phyloP scores from a whole-genome alignment of 2,888 invertebrate genomes.

The Mythimna albipuncta region DNA sequence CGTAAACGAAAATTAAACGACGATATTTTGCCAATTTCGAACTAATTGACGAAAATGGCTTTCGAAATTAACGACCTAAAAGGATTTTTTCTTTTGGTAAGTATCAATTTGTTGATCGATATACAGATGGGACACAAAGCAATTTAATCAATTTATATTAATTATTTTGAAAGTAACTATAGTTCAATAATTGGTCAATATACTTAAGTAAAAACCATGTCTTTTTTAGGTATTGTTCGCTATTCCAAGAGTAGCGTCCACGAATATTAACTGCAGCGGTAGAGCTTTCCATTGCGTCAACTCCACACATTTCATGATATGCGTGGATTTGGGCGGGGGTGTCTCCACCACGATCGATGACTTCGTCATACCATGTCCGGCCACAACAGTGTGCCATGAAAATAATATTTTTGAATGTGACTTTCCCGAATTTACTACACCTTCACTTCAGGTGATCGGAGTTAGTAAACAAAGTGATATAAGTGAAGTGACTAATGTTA shows the following conservation, averaged over 20 bases:
- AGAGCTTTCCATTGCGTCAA: conserved; percentile 87
- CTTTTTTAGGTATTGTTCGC: conserved; percentile 75
- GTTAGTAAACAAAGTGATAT: conserved; percentile 46
- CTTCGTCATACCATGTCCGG: conserved; percentile 82
- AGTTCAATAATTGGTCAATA: not conserved
- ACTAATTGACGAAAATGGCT: conserved; percentile 73
- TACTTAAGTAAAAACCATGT: conserved; percentile 1
- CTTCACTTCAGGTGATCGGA: conserved; percentile 40
- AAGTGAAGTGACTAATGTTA: conserved; percentile 31
- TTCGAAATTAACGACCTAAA: conserved; percentile 73
- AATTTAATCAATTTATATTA: too few relatives aligned
- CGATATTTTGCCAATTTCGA: conserved; percentile 65
- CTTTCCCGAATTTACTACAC: conserved; percentile 63
- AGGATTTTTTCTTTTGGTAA: conserved; percentile 77
- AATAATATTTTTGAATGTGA: conserved; percentile 85
- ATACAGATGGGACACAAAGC: not conserved
- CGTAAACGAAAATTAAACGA: conserved; percentile 71
- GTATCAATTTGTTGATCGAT: conserved; percentile 42
- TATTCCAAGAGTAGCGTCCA: conserved; percentile 70
- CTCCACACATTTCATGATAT: conserved; percentile 87
- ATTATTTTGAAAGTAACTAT: not conserved
- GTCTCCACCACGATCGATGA: conserved; percentile 83
- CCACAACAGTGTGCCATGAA: conserved; percentile 77
- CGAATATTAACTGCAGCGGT: conserved; percentile 84
- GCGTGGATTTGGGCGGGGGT: conserved; percentile 85